Base-by-base conservation (phyloP, 2,888 invertebrate genomes). In the Mimachlamys varia region DNA sequence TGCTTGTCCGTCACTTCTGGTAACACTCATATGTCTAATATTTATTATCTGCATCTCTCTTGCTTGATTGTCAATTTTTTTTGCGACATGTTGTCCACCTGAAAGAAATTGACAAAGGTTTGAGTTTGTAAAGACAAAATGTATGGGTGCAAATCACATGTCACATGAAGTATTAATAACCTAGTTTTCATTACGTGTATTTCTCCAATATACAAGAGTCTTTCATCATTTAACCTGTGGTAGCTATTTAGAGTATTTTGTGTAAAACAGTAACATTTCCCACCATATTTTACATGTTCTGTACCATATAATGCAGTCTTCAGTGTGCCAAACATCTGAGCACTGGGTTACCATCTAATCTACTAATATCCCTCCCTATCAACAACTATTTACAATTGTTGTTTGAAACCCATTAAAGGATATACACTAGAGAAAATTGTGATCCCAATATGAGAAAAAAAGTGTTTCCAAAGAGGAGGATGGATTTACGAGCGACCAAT, bases 11-110 rank as follows among this genome's bases (percentile, higher is more conserved):
- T 76, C 76, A 50, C 88, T 88, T 44, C 49, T 88, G 53, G 53
- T 53, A 88, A 88, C 88, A 50, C 53, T 88, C 27, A 53, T 50
- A 88, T 89, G 33, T 44, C 44, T 89, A 37, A 49, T 89, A 62
- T 62, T 58, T 89, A 49, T 89, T 58, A 62, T 76, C 89, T 89
- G 89, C 89, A 89, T 89, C 89, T 89, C 44, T 89, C 58, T 89
- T 89, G 89, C 89, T 89, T 89, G 89, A 58, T 58, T 89, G 89
- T 89, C 58, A 89, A 76, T 58, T 62, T 89, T 44, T 89, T 49
- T 49, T 76, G 49, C 58, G 89, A 62, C 62, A 62, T 33, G 33
- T 76, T 76, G 76, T 76, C 76, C 76, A 76, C 33, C 76, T 76
- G 22, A 89, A 62, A 49, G 62, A 44, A 89, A 89, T 89, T 88